Base-by-base conservation (phyloP, 37 sponge, comb jelly and placozoan genomes). In the Petrosia ficiformis region DNA sequence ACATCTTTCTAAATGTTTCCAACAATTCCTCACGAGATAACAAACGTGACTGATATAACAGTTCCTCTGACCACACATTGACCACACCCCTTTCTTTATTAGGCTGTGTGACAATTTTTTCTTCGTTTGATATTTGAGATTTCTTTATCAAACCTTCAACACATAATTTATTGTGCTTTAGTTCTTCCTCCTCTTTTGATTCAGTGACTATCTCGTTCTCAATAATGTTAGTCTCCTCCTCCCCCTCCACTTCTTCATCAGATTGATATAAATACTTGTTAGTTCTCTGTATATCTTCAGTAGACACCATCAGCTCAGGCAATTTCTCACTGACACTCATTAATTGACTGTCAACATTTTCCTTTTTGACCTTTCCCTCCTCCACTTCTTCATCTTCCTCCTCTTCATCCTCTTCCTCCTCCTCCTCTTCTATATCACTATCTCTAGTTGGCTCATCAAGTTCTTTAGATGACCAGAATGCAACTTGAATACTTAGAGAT, bases 391-490 rank as follows among this genome's bases (percentile, higher is more conserved):
- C 34, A 19, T 43, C 37, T 2, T 37, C 30, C 3, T 19, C 66
- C 32, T 43, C 38, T 5, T 31, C 48, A 1, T 25, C 56, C 19
- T 40, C 77, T 77, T 34, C 73, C 35, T 71, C 77, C 10, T 21
- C 56, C 39, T 28, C 57, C 57, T 38, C 70, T 39, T n/a, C 67
- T 34, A 16, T 67, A n/a, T 1, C 41, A 56, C 54, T 41, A 22
- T 29, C 72, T 31, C 72, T 59, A 25, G 22, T 44, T 37, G 22
- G 42, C 70, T 58, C 30, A 40, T 24, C 80, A 4, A 25, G 71
- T 63, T 44, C 67, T 44, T n/a, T 5, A 38, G 28, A 6, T 36
- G 38, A 69, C 39, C 70, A 69, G 19, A 38, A 31, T 19, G 14
- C 54, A 48, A 48, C 54, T 19, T 19, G 14, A 2, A 80, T 28